phyloP scores from a whole-genome alignment of 2,888 invertebrate species.

The Xestia c-nigrum region DNA sequence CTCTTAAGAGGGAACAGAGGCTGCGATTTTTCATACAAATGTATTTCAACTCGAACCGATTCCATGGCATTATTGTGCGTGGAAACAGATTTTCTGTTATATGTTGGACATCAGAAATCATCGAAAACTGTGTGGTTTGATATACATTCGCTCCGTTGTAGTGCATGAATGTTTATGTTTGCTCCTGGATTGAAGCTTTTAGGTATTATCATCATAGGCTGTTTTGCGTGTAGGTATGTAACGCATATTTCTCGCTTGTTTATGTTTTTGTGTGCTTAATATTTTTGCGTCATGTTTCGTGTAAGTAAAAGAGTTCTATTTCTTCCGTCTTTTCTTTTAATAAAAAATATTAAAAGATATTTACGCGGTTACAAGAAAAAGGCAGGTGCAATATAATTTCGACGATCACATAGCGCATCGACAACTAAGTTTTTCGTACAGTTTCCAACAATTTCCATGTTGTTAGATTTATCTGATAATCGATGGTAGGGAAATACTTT shows the following conservation, averaged over 20 bases:
- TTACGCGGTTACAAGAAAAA: too few relatives aligned
- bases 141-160: neutral
- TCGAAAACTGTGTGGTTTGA: neutral
- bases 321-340: neutral
- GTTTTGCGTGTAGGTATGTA: neutral
- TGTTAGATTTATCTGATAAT: constrained; percentile 22
- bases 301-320: neutral
- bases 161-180: neutral
- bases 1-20: too few relatives aligned
- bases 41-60: too few relatives aligned
- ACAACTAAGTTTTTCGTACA: neutral
- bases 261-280: neutral
- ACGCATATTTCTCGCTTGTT: neutral
- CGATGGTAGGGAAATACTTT: constrained; percentile 36
- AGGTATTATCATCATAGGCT: neutral
- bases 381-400: neutral
- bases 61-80: too few relatives aligned
- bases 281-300: neutral
- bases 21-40: too few relatives aligned
- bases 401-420: neutral
- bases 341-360: neutral
- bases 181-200: neutral
- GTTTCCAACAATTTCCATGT: constrained; percentile 2
- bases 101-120: neutral
- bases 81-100: too few relatives aligned